Conservation (phyloP, 2,888 invertebrate species). For the Dicycla oo region DNA sequence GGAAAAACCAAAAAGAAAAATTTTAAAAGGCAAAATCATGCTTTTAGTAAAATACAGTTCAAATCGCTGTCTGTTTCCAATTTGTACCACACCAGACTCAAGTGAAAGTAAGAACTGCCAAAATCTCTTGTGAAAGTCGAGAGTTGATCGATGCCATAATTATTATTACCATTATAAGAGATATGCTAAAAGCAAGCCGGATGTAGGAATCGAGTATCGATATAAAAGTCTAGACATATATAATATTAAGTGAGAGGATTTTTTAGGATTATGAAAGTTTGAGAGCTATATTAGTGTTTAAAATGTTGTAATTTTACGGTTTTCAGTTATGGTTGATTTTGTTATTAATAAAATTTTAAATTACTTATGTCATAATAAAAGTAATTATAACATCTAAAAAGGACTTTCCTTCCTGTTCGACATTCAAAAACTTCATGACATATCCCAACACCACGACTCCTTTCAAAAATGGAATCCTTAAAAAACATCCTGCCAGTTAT, state of each 20-base stretch:
- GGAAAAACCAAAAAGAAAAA: too few species aligned
- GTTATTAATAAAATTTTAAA: too few species aligned
- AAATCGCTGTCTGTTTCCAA: slow-evolving; percentile 31
- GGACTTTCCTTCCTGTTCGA: not conserved
- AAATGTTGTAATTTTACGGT: slow-evolving; percentile 15
- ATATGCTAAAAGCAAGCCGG: slow-evolving; percentile 89
- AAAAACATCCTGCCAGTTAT: slow-evolving; percentile 34
- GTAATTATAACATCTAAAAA: not conserved
- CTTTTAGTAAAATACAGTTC: too few species aligned
- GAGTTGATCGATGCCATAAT: slow-evolving; percentile 89
- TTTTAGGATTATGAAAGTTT: slow-evolving; percentile 36
- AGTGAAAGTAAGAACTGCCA: slow-evolving; percentile 88
- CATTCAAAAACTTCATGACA: not conserved
- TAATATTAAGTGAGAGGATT: slow-evolving; percentile 43
- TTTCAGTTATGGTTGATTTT: not conserved
- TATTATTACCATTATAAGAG: slow-evolving; percentile 89
- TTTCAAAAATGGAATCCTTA: slow-evolving; percentile 18
- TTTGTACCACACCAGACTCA: slow-evolving; percentile 63
- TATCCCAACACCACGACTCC: not conserved
- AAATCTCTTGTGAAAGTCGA: slow-evolving; percentile 89
- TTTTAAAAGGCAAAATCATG: too few species aligned
- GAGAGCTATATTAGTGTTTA: not conserved
- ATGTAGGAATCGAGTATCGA: slow-evolving; percentile 71
- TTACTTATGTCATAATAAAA: too few species aligned
- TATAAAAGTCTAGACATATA: slow-evolving; percentile 66